These are phyloP conservation scores for Eubasilissa splendida DNA, from an alignment of 2,888 invertebrate genomes.

Conservation along the genomic window DNA sequence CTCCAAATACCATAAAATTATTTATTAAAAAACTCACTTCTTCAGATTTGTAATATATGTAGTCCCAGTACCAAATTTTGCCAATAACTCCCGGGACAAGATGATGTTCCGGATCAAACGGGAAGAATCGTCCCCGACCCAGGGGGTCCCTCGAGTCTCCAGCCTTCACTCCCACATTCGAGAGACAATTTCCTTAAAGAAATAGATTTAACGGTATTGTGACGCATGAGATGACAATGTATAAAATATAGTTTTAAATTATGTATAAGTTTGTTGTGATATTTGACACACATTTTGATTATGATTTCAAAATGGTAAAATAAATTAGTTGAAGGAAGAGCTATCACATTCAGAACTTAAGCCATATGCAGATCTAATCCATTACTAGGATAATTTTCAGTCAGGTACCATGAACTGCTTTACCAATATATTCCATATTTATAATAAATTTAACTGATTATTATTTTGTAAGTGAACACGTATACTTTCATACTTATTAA, in stretches of 20 bases:
- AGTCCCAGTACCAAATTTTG: constrained; percentile 93
- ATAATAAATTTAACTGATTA: too few species aligned
- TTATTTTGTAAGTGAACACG: too few species aligned
- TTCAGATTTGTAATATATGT: constrained; percentile 92
- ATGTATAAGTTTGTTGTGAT: neutral
- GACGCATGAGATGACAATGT: neutral
- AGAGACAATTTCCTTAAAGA: constrained; percentile 81
- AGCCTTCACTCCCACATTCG: constrained; percentile 87
- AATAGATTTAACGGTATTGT: neutral
- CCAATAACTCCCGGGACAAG: constrained; percentile 89
- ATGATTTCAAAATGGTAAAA: neutral
- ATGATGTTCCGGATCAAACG: constrained; percentile 94
- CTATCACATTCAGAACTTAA: neutral
- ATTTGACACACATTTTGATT: neutral
- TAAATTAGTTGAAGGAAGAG: neutral
- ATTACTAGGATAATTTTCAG: too few species aligned
- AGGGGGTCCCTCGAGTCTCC: constrained; percentile 88
- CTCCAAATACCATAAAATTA: constrained; percentile 60
- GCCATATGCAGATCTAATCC: neutral
- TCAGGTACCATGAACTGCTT: too few species aligned
- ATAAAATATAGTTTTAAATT: neutral
- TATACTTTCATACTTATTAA: too few species aligned
- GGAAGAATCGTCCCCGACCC: constrained; percentile 92
- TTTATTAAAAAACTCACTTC: constrained; percentile 82
- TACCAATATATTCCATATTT: too few species aligned